Evolutionary conservation across 35 echinoderm and acorn worm species (phyloP).

Genomic region (Apostichopus japonicus): DNA sequence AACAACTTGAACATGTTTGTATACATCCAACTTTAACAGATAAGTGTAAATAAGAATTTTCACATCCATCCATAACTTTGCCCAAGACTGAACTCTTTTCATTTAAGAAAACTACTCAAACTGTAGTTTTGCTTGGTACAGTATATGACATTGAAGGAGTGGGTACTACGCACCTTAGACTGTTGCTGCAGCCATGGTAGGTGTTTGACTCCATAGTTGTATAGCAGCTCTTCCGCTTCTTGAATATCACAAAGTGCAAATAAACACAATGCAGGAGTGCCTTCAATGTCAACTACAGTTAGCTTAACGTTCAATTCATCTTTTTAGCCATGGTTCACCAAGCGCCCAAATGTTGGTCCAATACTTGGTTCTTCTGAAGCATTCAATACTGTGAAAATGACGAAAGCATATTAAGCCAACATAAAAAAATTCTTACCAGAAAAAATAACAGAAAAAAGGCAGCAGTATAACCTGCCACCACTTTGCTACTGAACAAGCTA

Average conservation of each 20-base stretch:
- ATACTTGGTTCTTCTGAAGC: slow-evolving; percentile 18
- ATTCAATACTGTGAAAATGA: slow-evolving; percentile 37
- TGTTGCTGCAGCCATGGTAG: slow-evolving; percentile 30
- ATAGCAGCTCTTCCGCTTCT: slow-evolving; percentile 15
- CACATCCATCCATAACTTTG: too few species aligned
- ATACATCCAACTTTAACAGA: too few species aligned
- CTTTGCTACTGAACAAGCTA: background rate
- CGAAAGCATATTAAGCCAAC: background rate
- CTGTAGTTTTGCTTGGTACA: too few species aligned
- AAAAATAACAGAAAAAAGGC: background rate
- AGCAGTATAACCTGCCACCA: background rate
- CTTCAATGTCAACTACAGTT: background rate
- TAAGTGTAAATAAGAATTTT: too few species aligned
- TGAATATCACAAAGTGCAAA: slow-evolving; percentile 38
- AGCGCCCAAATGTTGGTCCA: slow-evolving; percentile 1
- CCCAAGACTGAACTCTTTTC: too few species aligned
- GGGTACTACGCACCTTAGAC: background rate
- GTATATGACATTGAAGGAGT: background rate
- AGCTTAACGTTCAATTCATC: slow-evolving; percentile 39
- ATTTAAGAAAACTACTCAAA: too few species aligned
- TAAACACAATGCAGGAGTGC: slow-evolving; percentile 22
- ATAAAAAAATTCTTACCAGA: background rate
- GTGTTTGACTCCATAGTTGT: slow-evolving; percentile 31
- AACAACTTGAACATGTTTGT: too few species aligned
- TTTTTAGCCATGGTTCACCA: slow-evolving; percentile 46